phyloP scores from a whole-genome alignment of 2,113 vertebrate genomes.

The Gasterosteus aculeatus region DNA sequence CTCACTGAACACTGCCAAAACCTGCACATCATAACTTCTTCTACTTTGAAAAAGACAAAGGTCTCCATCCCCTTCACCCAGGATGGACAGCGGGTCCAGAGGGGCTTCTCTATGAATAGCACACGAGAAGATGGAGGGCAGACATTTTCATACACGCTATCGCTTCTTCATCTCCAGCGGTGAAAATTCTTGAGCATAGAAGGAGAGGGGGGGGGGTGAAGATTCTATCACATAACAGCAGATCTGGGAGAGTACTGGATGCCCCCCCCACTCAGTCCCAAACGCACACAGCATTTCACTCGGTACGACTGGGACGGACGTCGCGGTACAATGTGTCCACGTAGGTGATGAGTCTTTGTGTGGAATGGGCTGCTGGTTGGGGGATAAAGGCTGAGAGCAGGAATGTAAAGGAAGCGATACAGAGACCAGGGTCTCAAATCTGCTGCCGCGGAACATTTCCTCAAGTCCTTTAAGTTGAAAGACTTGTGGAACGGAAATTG shows the following conservation, averaged over 20 bases:
- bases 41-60: not conserved
- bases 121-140: not conserved
- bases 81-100: slow-evolving; percentile 27
- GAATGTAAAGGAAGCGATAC: slow-evolving; percentile 30
- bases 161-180: slow-evolving; percentile 29
- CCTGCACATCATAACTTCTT: slow-evolving; percentile 6
- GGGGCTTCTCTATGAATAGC: slow-evolving; percentile 20
- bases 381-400: slow-evolving; percentile 9
- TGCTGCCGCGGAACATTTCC: too few relatives aligned
- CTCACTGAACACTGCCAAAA: not conserved
- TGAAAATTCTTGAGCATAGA: slow-evolving; percentile 18
- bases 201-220: slow-evolving; percentile 5
- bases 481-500: too few relatives aligned
- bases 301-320: slow-evolving; percentile 8
- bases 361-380: slow-evolving; percentile 33
- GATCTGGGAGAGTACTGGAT: slow-evolving; percentile 5
- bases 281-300: not conserved
- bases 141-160: slow-evolving; percentile 30
- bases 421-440: not conserved
- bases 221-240: slow-evolving; percentile 33
- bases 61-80: not conserved
- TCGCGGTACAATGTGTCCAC: slow-evolving; percentile 39
- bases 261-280: slow-evolving; percentile 7
- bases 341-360: slow-evolving; percentile 36
- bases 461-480: too few relatives aligned